Evolutionary conservation across 2,113 vertebrate species (phyloP).

Genomic region (Scomber colias): DNA sequence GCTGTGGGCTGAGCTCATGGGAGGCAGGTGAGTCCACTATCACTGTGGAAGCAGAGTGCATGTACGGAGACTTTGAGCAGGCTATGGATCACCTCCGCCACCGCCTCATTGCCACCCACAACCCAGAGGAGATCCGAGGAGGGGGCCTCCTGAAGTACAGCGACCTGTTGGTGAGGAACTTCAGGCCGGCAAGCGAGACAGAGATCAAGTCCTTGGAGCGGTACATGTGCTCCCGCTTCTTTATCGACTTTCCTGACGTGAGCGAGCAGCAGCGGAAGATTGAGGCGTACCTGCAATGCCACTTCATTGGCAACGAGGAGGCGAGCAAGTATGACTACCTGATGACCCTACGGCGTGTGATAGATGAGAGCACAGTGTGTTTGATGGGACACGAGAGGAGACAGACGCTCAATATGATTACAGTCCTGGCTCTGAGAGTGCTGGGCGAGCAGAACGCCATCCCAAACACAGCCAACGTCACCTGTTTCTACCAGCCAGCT

Average conservation of each 20-base stretch:
- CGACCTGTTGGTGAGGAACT: constrained; percentile 93
- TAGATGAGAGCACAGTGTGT: constrained; percentile 95
- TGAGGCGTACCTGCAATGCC: constrained; percentile 93
- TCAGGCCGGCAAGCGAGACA: constrained; percentile 89
- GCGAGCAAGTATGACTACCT: constrained; percentile 95
- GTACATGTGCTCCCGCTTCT: constrained; percentile 99
- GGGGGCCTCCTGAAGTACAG: constrained; percentile 97
- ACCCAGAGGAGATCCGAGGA: constrained; percentile 96
- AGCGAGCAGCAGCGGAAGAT: constrained; percentile 94
- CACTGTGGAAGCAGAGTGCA: constrained; percentile 91
- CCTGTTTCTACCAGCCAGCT: constrained; percentile 96
- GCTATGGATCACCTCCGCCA: constrained; percentile 91
- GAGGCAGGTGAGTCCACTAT: constrained; percentile 65
- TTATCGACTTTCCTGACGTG: constrained; percentile 96
- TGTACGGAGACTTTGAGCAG: constrained; percentile 94
- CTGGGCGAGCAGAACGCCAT: constrained; percentile 95
- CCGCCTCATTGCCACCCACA: constrained; percentile 92
- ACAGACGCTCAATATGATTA: constrained; percentile 97
- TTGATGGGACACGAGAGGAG: constrained; percentile 93
- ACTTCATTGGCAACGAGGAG: constrained; percentile 93
- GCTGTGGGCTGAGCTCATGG: constrained; percentile 33
- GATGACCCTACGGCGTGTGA: constrained; percentile 93
- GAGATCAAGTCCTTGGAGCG: constrained; percentile 95
- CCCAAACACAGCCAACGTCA: constrained; percentile 91
- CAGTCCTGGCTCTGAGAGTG: constrained; percentile 92